Base-by-base conservation (phyloP, 2,888 invertebrate species). In the Troglohyphantes excavatus region DNA sequence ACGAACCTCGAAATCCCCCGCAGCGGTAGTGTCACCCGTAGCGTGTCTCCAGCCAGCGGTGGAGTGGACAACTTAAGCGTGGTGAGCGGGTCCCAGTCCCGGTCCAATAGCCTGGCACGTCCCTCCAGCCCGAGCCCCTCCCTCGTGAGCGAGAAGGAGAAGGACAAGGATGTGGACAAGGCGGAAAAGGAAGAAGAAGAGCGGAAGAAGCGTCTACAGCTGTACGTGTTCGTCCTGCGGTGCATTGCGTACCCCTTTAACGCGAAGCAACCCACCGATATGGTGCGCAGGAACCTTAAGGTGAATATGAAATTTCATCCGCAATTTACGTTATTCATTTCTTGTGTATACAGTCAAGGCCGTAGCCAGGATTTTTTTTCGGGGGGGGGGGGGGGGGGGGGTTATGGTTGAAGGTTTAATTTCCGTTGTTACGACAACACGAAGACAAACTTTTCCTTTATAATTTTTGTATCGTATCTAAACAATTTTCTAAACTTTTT, bases 241-340 rank as follows among this genome's bases (percentile, higher is more conserved):
- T 98, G 99, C 94, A 96, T 99, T 93, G 98, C 99, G 7, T 99
- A 99, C 94, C 99, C 99, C 7, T 99, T 99, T 95, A 99, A 99
- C 94, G 98, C 99, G 13, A 99, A 99, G 94, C 99, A 99, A 93
- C 98, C 98, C 0, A 98, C 98, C 7, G 99, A 99, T 94, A 98
- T 99, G 98, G 98, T 98, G 1, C 95, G 97, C 93, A 95, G 99
- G 91, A 98, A 98, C 93, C 96, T 97, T 84, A 99, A 99, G 95
- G 39, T 39, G n/a, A n/a, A n/a, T n/a, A n/a, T n/a, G n/a, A n/a
- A n/a, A n/a, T n/a, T n/a, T n/a, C n/a, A n/a, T n/a, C n/a, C n/a
- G n/a, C n/a, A n/a, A n/a, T n/a, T n/a, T n/a, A n/a, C n/a, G n/a
- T n/a, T n/a, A n/a, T n/a, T n/a, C n/a, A n/a, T n/a, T n/a, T n/a